A percentile compares a stretch with the other conserved stretches of the same genome.
phyloP scores from a whole-genome alignment of 1,140 invertebrate species.

The Homarus americanus region DNA sequence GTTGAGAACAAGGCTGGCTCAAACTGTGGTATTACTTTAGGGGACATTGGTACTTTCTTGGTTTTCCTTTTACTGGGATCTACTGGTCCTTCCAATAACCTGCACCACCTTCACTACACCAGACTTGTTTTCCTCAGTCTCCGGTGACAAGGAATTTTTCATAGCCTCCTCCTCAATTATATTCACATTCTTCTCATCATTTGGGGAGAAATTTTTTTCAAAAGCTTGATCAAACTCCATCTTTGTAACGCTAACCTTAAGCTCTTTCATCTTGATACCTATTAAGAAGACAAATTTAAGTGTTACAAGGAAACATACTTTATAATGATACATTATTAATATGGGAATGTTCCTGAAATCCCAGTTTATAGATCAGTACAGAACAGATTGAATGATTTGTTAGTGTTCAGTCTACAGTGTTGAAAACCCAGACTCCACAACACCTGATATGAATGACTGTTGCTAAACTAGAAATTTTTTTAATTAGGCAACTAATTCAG shows the following conservation, averaged over 20 bases:
- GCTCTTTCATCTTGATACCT: constrained; percentile 44
- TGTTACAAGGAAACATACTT: too few species aligned
- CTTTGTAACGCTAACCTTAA: constrained; percentile 25
- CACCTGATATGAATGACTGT: too few species aligned
- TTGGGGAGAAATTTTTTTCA: background rate
- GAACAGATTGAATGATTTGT: too few species aligned
- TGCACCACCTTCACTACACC: background rate
- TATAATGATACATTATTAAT: too few species aligned
- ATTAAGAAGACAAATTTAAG: background rate
- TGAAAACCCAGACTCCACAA: too few species aligned
- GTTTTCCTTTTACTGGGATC: constrained; percentile 4
- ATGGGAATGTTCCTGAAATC: too few species aligned
- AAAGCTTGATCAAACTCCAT: background rate
- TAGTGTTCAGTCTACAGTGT: too few species aligned
- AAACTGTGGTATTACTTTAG: constrained; percentile 43
- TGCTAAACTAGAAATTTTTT: too few species aligned
- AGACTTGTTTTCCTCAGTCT: background rate
- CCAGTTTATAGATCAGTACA: too few species aligned
- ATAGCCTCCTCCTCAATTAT: background rate
- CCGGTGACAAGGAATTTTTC: background rate
- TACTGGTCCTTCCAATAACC: background rate
- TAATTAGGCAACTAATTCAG: too few species aligned
- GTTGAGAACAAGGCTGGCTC: constrained; percentile 41
- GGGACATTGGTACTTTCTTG: constrained; percentile 40
- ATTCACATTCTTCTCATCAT: background rate